phyloP scores from a whole-genome alignment of 2,113 vertebrate species.

The Callipepla californica region DNA sequence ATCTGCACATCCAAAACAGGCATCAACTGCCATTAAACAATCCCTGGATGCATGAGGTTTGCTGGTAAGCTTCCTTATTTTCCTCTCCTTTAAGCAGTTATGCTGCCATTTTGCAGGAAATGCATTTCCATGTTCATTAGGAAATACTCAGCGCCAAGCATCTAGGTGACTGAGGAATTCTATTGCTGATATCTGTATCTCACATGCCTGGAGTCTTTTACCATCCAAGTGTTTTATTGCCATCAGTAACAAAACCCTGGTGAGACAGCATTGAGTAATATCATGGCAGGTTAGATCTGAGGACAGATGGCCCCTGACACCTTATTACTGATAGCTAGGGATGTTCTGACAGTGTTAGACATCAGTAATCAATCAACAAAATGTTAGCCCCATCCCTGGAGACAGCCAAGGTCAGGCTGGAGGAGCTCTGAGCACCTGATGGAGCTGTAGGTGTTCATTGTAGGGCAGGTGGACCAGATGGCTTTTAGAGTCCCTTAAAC shows the following conservation, averaged over 20 bases:
- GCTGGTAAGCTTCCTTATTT: neutral
- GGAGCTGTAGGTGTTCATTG: no score
- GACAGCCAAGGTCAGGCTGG: no score
- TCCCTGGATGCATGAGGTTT: accelerated
- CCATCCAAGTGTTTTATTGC: neutral
- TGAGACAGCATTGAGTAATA: neutral
- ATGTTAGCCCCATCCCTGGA: no score
- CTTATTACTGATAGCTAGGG: neutral
- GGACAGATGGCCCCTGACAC: neutral
- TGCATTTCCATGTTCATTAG: neutral
- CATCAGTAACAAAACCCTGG: neutral
- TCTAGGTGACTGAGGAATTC: neutral
- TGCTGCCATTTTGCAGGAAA: neutral
- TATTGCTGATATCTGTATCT: neutral
- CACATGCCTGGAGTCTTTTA: neutral
- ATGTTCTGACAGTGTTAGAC: neutral
- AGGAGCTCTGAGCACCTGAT: no score
- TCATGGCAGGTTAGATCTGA: neutral
- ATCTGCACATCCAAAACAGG: neutral
- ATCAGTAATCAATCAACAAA: neutral
- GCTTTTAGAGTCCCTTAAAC: no score
- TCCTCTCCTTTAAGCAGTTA: neutral
- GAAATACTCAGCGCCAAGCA: neutral
- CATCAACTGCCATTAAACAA: neutral
- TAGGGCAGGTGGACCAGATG: no score